Conservation (phyloP, 1,140 invertebrate species). For the Caenorhabditis briggsae region DNA sequence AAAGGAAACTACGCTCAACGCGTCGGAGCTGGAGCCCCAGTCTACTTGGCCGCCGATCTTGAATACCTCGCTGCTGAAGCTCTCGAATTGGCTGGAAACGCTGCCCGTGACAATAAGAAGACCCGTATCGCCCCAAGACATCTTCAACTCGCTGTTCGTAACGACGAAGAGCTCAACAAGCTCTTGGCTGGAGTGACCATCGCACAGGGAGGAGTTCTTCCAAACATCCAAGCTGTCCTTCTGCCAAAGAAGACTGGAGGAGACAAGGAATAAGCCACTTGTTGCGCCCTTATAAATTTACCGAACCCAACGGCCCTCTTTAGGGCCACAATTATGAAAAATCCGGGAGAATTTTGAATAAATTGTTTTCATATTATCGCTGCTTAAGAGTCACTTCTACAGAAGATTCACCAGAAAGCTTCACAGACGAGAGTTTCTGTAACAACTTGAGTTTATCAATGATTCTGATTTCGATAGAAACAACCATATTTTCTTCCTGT, state of each 20-base stretch:
- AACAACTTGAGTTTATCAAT: no score
- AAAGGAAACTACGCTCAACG: conserved; percentile 84
- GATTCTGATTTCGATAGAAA: no score
- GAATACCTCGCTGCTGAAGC: conserved; percentile 84
- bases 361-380: not conserved
- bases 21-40: conserved; percentile 82
- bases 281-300: not conserved
- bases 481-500: no score
- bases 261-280: not conserved
- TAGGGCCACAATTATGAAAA: conserved; percentile 66
- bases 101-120: conserved; percentile 81
- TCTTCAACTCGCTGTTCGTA: conserved; percentile 84
- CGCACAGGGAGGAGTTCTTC: conserved; percentile 87
- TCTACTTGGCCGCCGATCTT: conserved; percentile 83
- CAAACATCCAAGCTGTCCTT: conserved; percentile 85
- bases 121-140: conserved; percentile 80
- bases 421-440: no score
- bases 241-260: conserved; percentile 82
- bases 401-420: no score
- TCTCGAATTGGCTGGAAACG: conserved; percentile 83
- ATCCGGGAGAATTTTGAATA: not conserved
- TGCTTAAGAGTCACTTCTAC: not conserved
- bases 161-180: conserved; percentile 88
- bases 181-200: conserved; percentile 87
- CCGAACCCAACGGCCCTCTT: conserved; percentile 70